A percentile compares a stretch with the other conserved stretches of the same genome.
Evolutionary conservation across 2,888 invertebrate species (phyloP).

Genomic region (Tyria jacobaeae): DNA sequence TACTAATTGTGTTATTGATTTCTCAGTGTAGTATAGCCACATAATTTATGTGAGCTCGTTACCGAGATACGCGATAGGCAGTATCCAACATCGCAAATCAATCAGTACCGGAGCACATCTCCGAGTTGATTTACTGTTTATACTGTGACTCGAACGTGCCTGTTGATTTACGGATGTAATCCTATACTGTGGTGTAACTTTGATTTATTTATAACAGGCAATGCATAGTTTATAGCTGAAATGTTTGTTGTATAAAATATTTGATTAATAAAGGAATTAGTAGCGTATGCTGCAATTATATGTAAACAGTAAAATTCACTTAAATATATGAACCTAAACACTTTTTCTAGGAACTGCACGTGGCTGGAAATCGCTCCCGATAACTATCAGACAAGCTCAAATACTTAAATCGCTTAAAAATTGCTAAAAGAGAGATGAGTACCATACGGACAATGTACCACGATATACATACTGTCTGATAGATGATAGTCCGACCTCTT

Average conservation of each 20-base stretch:
- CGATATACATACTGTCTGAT: too few species aligned
- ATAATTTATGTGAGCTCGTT: constrained; percentile 25
- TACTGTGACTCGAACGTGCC: constrained; percentile 1
- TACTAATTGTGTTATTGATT: constrained; percentile 8
- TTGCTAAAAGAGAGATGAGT: too few species aligned
- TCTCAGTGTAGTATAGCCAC: constrained; percentile 1
- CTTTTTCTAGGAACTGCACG: too few species aligned
- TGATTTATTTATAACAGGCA: constrained; percentile 3
- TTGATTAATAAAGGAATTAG: neutral
- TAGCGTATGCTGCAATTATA: neutral
- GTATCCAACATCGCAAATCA: constrained; percentile 25
- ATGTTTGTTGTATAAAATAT: neutral
- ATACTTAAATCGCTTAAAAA: too few species aligned
- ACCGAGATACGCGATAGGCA: constrained; percentile 13
- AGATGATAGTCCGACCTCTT: too few species aligned
- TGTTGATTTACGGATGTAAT: constrained; percentile 20
- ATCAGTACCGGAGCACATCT: constrained; percentile 17
- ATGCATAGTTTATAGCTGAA: neutral
- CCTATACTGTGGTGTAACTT: constrained; percentile 17
- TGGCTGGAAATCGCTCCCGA: too few species aligned
- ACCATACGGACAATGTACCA: too few species aligned
- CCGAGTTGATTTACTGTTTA: constrained; percentile 23
- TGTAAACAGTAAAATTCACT: too few species aligned
- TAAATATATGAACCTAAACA: too few species aligned
- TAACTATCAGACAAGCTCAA: too few species aligned